phyloP scores from a whole-genome alignment of 2,113 vertebrate species.

The Glaucidium brasilianum region DNA sequence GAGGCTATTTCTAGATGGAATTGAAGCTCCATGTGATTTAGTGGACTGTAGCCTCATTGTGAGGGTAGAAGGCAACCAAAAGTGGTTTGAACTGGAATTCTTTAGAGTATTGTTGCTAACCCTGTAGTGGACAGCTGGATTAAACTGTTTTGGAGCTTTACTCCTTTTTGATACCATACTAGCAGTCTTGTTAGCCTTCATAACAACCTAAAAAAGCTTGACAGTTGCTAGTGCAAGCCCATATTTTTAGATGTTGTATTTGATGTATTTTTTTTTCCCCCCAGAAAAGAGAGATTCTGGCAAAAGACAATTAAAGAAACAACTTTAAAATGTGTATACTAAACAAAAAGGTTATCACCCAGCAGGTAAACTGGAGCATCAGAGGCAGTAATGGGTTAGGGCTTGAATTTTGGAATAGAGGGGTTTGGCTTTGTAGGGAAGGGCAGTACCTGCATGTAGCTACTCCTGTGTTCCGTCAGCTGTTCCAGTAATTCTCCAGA shows the following conservation, averaged over 20 bases:
- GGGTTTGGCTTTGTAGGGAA: neutral
- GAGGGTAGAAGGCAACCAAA: neutral
- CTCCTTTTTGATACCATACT: neutral
- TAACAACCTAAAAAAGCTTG: neutral
- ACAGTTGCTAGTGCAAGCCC: neutral
- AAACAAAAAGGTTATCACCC: neutral
- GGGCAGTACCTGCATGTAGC: neutral
- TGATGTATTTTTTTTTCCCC: neutral
- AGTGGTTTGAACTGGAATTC: neutral
- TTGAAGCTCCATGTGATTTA: neutral
- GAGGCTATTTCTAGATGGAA: slow-evolving; percentile 8
- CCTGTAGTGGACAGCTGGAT: neutral
- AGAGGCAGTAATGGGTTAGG: neutral
- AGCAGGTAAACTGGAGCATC: neutral
- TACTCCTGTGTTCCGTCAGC: neutral
- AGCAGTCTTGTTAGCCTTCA: neutral
- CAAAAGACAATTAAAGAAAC: neutral
- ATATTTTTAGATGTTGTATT: neutral
- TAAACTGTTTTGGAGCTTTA: neutral
- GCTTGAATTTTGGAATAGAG: neutral
- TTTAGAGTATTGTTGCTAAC: neutral
- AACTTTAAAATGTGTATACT: neutral
- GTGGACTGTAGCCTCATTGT: neutral
- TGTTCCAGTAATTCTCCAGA: neutral
- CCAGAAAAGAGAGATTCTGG: neutral